These are phyloP conservation scores for Tenualosa thibaudeaui DNA, from an alignment of 2,797 vertebrate genomes.

Conservation along the genomic window DNA sequence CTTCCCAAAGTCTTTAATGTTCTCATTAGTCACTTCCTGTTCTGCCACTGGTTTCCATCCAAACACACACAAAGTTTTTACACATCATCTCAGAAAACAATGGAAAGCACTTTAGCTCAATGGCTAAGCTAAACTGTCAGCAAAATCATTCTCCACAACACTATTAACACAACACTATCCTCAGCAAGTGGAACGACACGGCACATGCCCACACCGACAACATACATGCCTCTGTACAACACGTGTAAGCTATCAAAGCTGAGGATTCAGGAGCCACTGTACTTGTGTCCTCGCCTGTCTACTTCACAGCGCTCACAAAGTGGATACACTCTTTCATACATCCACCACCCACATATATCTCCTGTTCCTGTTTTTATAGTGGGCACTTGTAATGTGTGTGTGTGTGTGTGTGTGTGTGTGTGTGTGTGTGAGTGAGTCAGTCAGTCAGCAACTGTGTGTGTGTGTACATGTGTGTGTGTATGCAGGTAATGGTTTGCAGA, in stretches of 20 bases:
- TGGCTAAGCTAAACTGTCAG: neutral
- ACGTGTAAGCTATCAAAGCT: constrained; percentile 7
- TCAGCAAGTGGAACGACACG: constrained; percentile 1
- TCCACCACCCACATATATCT: neutral
- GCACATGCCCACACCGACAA: neutral
- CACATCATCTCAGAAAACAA: neutral
- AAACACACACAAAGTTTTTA: neutral
- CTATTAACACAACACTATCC: neutral
- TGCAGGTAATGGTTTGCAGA: constrained; percentile 31
- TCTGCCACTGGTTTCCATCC: neutral
- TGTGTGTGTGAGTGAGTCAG: neutral
- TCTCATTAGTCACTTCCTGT: neutral
- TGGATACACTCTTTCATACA: neutral
- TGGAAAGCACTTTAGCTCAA: neutral
- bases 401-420: constrained; percentile 29
- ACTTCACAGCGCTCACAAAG: neutral
- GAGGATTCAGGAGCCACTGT: neutral
- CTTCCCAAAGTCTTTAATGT: neutral
- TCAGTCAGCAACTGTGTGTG: too few species aligned
- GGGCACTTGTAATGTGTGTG: constrained; percentile 27
- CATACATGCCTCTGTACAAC: neutral
- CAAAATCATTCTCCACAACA: neutral
- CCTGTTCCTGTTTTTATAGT: neutral
- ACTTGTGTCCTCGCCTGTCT: neutral
- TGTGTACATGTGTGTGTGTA: neutral